Base-by-base conservation (phyloP, 2,888 invertebrate genomes). In the Thecocarcelia acutangulata region DNA sequence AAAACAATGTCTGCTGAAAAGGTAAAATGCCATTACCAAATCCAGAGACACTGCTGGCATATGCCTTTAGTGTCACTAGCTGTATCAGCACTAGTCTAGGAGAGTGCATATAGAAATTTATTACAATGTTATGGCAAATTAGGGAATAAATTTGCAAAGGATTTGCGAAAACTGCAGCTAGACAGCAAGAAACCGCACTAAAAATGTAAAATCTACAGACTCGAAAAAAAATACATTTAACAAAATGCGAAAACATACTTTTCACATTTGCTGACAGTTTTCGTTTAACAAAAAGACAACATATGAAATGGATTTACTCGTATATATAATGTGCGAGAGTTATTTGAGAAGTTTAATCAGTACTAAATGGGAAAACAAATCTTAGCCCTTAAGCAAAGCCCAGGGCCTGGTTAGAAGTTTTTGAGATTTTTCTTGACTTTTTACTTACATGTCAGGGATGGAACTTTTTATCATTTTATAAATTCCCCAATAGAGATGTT, bases 231-330 rank as follows among this genome's bases (percentile, higher is more conserved):
- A 37, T 44, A 15, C 12, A 33, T 17, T 42, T 15, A 64, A 17
- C 8, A 24, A 50, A 69, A 69, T 61, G 78, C 78, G 70, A 66
- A 75, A 78, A 82, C 82, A 82, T 82, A 78, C 59, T 82, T 78
- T 82, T 78, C 59, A 48, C 82, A 78, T 82, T 82, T 82, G 64
- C 69, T 75, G 74, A 75, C 78, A 66, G 74, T 82, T 82, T 70
- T 82, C 70, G 78, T 75, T 82, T 58, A 56, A 42, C 59, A 33
- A 33, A 56, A 66, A 70, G 13, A 64, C 54, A 74, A 61, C 78
- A 73, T 74, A 59, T n/a, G 33, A 17, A 17, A 21, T 44, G n/a
- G 2, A 58, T 21, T 52, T 21, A 2, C 19, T n/a, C n/a, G n/a
- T n/a, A n/a, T n/a, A 37, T 17, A 46, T 52, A 21, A 1, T 15